Evolutionary conservation across 2,797 vertebrate genomes (phyloP).

Genomic region (Malacoctenus gilli): DNA sequence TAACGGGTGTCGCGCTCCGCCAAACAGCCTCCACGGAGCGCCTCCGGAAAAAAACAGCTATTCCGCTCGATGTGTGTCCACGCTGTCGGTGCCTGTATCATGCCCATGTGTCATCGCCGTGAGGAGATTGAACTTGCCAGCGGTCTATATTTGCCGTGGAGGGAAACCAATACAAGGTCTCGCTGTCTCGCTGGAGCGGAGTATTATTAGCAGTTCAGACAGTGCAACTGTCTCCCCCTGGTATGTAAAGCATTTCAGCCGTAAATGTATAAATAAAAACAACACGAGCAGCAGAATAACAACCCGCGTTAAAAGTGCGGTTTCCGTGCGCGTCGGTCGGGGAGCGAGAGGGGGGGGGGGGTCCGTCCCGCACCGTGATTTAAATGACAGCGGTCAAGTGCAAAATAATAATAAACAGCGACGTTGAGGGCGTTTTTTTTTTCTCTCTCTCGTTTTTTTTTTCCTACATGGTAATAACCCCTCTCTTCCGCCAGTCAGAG

Average conservation of each 20-base stretch:
- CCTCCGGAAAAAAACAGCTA: conserved; percentile 14
- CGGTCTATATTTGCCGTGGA: conserved; percentile 75
- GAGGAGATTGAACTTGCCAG: conserved; percentile 64
- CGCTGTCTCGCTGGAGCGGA: conserved; percentile 76
- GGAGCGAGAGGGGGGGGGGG: too few species aligned
- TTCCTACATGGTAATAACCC: conserved; percentile 67
- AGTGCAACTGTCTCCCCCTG: conserved; percentile 80
- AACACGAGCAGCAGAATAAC: conserved; percentile 12
- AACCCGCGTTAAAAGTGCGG: conserved; percentile 12
- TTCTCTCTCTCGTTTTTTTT: not conserved
- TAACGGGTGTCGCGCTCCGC: conserved; percentile 58
- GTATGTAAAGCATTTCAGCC: conserved; percentile 84
- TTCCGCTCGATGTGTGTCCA: conserved; percentile 22
- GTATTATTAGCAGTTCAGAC: conserved; percentile 84
- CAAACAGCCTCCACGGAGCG: conserved; percentile 37
- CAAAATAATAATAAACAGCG: conserved; percentile 47
- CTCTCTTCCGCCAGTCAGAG: conserved; percentile 68
- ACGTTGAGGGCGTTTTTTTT: conserved; percentile 44
- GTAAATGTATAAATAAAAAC: conserved; percentile 61
- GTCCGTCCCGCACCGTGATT: conserved; percentile 2
- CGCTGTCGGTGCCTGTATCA: conserved; percentile 39
- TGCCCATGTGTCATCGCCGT: conserved; percentile 68
- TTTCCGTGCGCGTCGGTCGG: conserved; percentile 15
- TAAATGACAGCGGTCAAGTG: conserved; percentile 71
- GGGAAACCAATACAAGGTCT: conserved; percentile 78